Base-by-base conservation (phyloP, 1,140 invertebrate species). In the Drosophila watanabei region DNA sequence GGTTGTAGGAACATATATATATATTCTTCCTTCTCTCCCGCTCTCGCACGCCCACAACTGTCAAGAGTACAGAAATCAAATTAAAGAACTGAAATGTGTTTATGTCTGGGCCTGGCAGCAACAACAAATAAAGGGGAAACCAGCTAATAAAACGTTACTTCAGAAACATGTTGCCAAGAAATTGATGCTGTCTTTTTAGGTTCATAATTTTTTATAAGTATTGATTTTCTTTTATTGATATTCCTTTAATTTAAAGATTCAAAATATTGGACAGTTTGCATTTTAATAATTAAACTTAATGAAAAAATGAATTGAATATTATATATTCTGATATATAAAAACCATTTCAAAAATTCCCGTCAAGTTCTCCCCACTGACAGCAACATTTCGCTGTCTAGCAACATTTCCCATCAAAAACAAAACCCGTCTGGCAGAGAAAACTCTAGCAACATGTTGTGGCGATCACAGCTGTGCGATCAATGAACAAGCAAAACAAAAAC, bases 41-140 rank as follows among this genome's bases (percentile, higher is more conserved):
- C 69, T 30, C 51, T 28, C 20, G 43, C 63, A 59, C 70, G 73
- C 52, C 52, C 66, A 80, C 60, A 75, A 72, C 79, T 78, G 80
- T 88, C 85, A 88, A 69, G 63, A 89, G 70, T 73, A 59, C 54
- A 70, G 75, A 88, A 87, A 88, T 80, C 76, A 75, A 75, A 73
- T 69, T 70, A 73, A 80, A 68, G 68, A 88, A 56, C 80, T 62
- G 68, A 88, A 79, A 71, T 89, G 75, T 89, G 81, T 89, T 90
- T 89, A 90, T 89, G 79, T 90, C 87, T 89, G 86, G 75, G 28
- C 24, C 45, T 20, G 43, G 41, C 30, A 66, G 16, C 58, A 65
- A 56, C n/a, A 62, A 77, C 61, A 68, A 86, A 79, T 39, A 80
- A 28, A 56, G 56, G 28, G 28, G 35, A 57, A n/a, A 13, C 18